Evolutionary conservation across 2,113 vertebrate genomes (phyloP), one percentile per base, ranked within the genome.

Genomic region (Synodontis membranacea): DNA sequence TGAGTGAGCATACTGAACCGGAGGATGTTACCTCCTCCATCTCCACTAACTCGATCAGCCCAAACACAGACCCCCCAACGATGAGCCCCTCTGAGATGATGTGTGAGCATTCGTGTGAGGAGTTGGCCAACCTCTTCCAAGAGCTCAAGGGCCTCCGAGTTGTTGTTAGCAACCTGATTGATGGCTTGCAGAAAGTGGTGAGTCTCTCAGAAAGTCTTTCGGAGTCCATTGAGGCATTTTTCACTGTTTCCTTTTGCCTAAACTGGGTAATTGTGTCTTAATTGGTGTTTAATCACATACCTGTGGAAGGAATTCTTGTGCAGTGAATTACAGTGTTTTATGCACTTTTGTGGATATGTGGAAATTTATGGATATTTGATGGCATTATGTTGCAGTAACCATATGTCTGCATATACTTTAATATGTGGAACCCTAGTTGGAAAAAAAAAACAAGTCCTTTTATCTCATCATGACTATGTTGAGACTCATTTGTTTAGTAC

Each of bases 61-160:
- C 90, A n/a, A 93, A 95, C 1, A 34, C 91, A 0, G 93, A 92
- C 52, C 62, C 86, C 12, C 86, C 91, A 85, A 89, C 91, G 86
- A 84, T 91, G 87, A 0, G 95, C 62, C 83, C 86, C 28, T 87
- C 84, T 21, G 90, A 92, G 74, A 74, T 91, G 78, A 90, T 97
- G 91, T 99, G 98, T 34, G 96, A 95, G 60, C 97, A 94, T 50
- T 98, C 98, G 0, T 99, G 98, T 2, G 96, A 97, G 37, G 98
- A 99, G 48, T 93, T 99, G 91, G 91, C 95, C 44, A 94, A 90
- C 0, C 94, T 99, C 93, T 93, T 97, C 89, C 94, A 94, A 0
- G 98, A 99, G 90, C 96, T 99, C 66, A 94, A 97, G 0, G 97
- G 97, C n/a, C 93, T 99, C 68, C 95, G 96, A 0, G 92, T 96